Base-by-base conservation (phyloP, 2,797 vertebrate genomes). In the Taenioides sp. region DNA sequence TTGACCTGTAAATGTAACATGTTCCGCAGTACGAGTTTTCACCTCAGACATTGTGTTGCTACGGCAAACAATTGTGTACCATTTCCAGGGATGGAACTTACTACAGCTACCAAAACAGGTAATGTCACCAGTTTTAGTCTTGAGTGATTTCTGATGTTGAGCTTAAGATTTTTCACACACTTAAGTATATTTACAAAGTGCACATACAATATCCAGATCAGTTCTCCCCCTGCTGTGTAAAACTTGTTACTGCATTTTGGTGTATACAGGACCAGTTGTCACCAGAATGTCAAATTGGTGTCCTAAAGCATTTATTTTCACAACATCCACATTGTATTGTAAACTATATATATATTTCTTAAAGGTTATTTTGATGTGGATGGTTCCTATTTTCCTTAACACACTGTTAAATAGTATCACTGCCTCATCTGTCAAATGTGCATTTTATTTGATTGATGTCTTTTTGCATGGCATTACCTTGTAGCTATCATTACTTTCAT, bases 71-170 rank as follows among this genome's bases (percentile, higher is more conserved):
- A 87, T 84, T 99, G 69, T 99, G 98, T 81, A 99, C 98, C 28
- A 99, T 99, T 88, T 96, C 98, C 79, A 95, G 98, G 2, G 98
- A 99, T n/a, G 96, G 97, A 60, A 97, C 96, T 81, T 99, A 99
- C 92, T 99, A 95, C 95, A 99, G 98, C 91, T 99, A 99, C 92
- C 98, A 99, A 90, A 99, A 99, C 90, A 98, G 98, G 98, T 99
- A 90, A 95, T 93, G 27, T 37, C 27, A 4, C 49, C 22, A 59
- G 5, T 59, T 28, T 59, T 59, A 28, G 25, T 17, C 43, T 47
- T 47, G 12, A 17, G 43, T 47, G 43, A 47, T 47, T 47, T 14
- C 40, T 14, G 16, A 43, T 14, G 10, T 16, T 17, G 34, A 34
- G 9, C 34, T 37, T 37, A 37, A 37, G 34, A 37, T 37, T 60